Evolutionary conservation across 2,113 vertebrate species (phyloP), one percentile per base, ranked within the genome.

Genomic region (Anseranas semipalmata): DNA sequence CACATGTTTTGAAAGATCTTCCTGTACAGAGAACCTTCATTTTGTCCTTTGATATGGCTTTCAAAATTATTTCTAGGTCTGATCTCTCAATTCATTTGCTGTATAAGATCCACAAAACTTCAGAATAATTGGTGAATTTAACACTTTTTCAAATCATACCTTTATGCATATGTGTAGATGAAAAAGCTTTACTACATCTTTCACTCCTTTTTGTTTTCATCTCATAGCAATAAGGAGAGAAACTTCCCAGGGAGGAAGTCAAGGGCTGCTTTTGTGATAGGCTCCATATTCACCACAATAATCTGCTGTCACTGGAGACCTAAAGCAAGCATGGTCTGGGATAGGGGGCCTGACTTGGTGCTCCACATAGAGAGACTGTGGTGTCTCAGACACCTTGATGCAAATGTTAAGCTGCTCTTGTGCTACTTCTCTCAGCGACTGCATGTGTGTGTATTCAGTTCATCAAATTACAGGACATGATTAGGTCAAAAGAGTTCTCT

Each of bases 21-120:
- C 33, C 58, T 82, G 16, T 71, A 74, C 33, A 37, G 12, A 14
- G 13, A 17, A 20, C 35, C 52, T 92, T 91, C 14, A 28, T 86
- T 77, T 71, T 90, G 59, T 76, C 52, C 52, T 93, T 95, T 90
- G 50, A 65, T 74, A 56, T 46, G 59, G 48, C 75, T 93, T 97
- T 71, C 30, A 30, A 43, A 92, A 96, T 76, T 41, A 90, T 66
- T 77, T 92, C 75, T 59, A 70, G 59, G 66, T 41, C 43, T 1
- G 2, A 41, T 73, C 33, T 85, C 37, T 86, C 45, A 76, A 85
- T 71, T 67, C 0, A 50, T 76, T 96, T 85, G 43, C 20, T 72
- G n/a, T 70, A 33, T 86, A 77, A 74, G 25, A 80, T 20, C 35
- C 56, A 68, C 33, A 91, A 82, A 82, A 37, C 15, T 17, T 82